A percentile compares a stretch with the other conserved stretches of the same genome.
phyloP scores from a whole-genome alignment of 35 echinoderm and acorn worm genomes.

The Heliocidaris tuberculata region DNA sequence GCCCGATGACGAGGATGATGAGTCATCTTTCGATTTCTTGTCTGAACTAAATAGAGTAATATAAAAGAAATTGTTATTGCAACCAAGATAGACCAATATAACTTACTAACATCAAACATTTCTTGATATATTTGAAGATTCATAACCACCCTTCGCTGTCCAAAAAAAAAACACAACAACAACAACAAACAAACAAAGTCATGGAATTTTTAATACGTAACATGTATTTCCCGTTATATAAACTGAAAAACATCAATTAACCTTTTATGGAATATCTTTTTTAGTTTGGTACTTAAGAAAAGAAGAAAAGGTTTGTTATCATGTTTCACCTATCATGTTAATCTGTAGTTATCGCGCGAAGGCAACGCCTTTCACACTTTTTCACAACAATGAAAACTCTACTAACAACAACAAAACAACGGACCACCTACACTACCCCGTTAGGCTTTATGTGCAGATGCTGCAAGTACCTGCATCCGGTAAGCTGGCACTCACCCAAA shows the following conservation, averaged over 20 bases:
- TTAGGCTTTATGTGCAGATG: background rate
- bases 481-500: background rate
- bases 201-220: no score
- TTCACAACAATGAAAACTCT: background rate
- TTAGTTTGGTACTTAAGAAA: background rate
- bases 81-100: background rate
- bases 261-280: no score
- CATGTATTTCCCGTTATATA: no score
- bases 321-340: background rate
- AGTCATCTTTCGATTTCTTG: conserved; percentile 29
- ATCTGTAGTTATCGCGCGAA: background rate
- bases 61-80: background rate
- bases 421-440: no score
- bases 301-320: background rate
- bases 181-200: no score
- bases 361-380: background rate
- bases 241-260: no score
- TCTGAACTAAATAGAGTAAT: conserved; percentile 27
- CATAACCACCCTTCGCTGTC: no score
- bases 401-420: no score
- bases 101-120: no score
- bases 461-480: background rate
- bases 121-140: no score
- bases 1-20: background rate
- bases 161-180: no score